A percentile compares a stretch with the other conserved stretches of the same genome.
Conservation (phyloP, 2,888 invertebrate species). For the Liodrosophila aerea region DNA sequence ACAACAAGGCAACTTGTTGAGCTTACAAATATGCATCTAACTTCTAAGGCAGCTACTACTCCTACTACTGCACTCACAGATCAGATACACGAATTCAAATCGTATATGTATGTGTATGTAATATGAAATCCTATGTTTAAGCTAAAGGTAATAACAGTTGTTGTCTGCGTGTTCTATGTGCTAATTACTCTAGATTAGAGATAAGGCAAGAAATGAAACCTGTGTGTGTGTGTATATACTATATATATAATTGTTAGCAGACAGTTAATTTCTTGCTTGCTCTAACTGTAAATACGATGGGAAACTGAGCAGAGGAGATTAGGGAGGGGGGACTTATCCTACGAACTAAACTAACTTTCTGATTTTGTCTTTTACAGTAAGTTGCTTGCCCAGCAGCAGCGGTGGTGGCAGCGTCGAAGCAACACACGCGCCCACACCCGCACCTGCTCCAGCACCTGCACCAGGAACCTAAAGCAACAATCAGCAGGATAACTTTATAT, state of each 20-base stretch:
- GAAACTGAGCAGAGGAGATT: background rate
- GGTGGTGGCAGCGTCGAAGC: constrained; percentile 56
- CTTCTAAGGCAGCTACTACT: constrained; percentile 39
- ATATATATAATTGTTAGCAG: constrained; percentile 6
- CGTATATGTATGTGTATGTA: constrained; percentile 32
- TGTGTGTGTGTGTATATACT: no score
- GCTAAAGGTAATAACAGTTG: constrained; percentile 9
- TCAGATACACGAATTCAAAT: constrained; percentile 1
- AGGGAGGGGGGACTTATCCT: background rate
- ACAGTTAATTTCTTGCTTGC: constrained; percentile 2
- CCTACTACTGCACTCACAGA: constrained; percentile 13
- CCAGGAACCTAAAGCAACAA: background rate
- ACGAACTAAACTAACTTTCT: constrained; percentile 19
- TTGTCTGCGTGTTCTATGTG: constrained; percentile 11
- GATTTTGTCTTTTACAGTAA: constrained; percentile 60
- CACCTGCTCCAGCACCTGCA: no score
- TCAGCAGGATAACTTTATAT: background rate
- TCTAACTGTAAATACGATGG: constrained; percentile 13
- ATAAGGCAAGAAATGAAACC: constrained; percentile 10
- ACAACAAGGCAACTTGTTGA: constrained; percentile 57
- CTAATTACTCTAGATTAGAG: constrained; percentile 6
- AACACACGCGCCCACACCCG: constrained; percentile 23
- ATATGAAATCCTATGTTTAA: constrained; percentile 34
- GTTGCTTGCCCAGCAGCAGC: constrained; percentile 76
- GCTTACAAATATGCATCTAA: constrained; percentile 31